phyloP scores from a whole-genome alignment of 2,888 invertebrate genomes.

The Machimus atricapillus region DNA sequence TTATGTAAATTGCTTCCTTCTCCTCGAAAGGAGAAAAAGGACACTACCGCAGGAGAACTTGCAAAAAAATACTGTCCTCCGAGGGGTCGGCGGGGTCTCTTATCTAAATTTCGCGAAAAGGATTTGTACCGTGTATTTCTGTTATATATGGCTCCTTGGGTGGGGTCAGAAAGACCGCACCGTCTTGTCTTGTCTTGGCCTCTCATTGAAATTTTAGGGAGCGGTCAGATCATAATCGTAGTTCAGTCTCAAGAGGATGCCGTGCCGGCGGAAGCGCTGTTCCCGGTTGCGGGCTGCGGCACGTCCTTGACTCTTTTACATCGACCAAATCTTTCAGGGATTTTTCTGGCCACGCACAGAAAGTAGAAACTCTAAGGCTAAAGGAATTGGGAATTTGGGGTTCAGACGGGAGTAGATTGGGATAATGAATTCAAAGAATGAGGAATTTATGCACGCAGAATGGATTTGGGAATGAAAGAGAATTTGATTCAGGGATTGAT shows the following conservation, averaged over 20 bases:
- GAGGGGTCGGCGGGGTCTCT: neutral
- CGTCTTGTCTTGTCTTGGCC: neutral
- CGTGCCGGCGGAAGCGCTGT: neutral
- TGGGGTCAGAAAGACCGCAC: neutral
- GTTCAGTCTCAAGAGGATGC: neutral
- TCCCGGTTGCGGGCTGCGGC: neutral
- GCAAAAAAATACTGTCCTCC: neutral
- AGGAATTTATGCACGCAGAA: neutral
- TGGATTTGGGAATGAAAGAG: neutral
- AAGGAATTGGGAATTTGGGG: neutral
- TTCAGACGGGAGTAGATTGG: neutral
- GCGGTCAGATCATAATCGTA: slow-evolving; percentile 5
- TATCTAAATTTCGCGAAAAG: slow-evolving; percentile 18
- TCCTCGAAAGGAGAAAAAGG: neutral
- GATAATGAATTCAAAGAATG: slow-evolving; percentile 22
- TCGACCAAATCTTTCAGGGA: neutral
- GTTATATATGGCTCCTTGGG: neutral
- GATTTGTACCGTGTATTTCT: neutral
- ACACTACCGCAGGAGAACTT: neutral
- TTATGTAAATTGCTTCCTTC: slow-evolving; percentile 13
- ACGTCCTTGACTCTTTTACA: neutral
- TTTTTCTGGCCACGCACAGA: neutral
- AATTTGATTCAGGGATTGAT: neutral
- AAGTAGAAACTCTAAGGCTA: neutral
- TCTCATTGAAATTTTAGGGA: neutral